Base-by-base conservation (phyloP, 1,140 invertebrate species). In the Danaus melanippus region DNA sequence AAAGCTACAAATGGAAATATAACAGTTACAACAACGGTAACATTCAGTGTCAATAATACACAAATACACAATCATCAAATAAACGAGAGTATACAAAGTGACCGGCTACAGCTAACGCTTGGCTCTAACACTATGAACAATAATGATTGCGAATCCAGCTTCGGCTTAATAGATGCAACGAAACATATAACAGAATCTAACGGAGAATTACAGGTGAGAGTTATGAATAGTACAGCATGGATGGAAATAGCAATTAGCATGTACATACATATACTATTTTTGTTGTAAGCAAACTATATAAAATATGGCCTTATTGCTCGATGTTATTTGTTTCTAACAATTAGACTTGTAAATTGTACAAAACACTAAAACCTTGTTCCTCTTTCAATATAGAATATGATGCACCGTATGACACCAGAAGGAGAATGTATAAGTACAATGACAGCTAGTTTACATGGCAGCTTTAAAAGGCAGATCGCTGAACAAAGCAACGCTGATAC, bases 1-100 rank as follows among this genome's bases (percentile, higher is more conserved):
- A 80, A 83, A 66, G 87, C 89, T 2, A 66, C 78, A 53, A 81
- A 82, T 67, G 86, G 89, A 15, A 78, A 94, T 71, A 94, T 94
- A 71, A 94, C 91, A 2, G 92, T 95, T 3, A 95, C 94, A 8
- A 94, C 93, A 3, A 94, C 93, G 0, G 92, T 95, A 7, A 94
- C 93, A 6, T 94, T 95, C 69, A 93, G 92, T 64, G 91, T 95
- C 57, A 92, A 92, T 80, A 89, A 89, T 56, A 86, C 84, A 67
- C 67, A 86, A 69, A 74, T 87, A 58, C 87, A 88, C 59, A 86
- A 84, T 55, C 80, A 86, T 66, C 76, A 84, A 71, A 79, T 84
- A 71, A 84, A 84, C 51, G 84, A 84, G 58, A 81, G 67, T 60
- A 79, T 84, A 63, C 82, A 82, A 59, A 84, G 69, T 53, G 84